phyloP scores from a whole-genome alignment of 1,140 invertebrate species.

The Seison nebaliae region DNA sequence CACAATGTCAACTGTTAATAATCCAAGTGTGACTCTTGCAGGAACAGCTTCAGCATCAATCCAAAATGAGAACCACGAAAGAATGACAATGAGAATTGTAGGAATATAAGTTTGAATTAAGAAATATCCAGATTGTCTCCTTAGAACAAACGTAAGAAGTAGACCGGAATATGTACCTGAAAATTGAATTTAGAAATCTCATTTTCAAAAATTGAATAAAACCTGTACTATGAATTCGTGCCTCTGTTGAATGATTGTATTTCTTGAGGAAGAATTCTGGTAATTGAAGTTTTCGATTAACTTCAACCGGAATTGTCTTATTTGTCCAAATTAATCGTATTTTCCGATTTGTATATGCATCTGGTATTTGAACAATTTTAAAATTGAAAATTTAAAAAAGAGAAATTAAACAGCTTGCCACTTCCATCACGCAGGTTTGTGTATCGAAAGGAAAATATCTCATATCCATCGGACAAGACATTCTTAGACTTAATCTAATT shows the following conservation, averaged over 20 bases:
- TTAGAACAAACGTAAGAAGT: constrained; percentile 1
- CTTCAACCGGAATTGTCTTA: too few relatives aligned
- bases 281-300: constrained; percentile 10
- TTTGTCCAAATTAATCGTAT: constrained; percentile 5
- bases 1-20: neutral
- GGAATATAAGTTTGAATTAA: constrained; percentile 13
- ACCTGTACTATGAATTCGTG: constrained; percentile 10
- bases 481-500: constrained; percentile 4
- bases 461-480: constrained; percentile 14
- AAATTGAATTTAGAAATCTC: too few relatives aligned
- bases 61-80: constrained; percentile 15
- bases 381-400: neutral
- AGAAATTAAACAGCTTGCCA: constrained; percentile 14
- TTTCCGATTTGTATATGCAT: constrained; percentile 5
- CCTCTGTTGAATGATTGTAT: constrained; percentile 1
- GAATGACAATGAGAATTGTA: constrained; percentile 12
- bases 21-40: constrained; percentile 11
- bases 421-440: constrained; percentile 15
- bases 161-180: neutral
- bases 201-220: too few relatives aligned
- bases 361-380: neutral
- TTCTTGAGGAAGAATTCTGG: constrained; percentile 10
- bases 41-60: constrained; percentile 13
- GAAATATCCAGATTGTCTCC: constrained; percentile 10
- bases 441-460: constrained; percentile 15